Percentiles rank a stretch among this genome's conserved stretches.
Conservation (phyloP, 1,140 invertebrate genomes). For the Drosophila parabipectinata region DNA sequence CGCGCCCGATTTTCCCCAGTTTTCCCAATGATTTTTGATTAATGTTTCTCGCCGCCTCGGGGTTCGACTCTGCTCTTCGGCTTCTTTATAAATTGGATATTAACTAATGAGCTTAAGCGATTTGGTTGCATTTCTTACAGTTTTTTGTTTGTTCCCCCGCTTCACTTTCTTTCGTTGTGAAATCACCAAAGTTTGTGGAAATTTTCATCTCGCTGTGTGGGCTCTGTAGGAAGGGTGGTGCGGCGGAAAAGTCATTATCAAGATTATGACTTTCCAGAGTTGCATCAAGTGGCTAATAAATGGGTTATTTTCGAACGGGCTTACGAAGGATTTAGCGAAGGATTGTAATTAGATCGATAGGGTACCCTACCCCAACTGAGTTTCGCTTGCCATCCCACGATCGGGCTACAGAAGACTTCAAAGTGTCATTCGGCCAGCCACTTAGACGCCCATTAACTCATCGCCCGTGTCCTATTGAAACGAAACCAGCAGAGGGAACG, state of each 20-base stretch:
- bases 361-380: constrained; percentile 55
- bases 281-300: constrained; percentile 15
- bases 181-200: constrained; percentile 49
- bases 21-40: constrained; percentile 62
- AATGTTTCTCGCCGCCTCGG: constrained; percentile 47
- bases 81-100: constrained; percentile 78
- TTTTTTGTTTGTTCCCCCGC: not conserved
- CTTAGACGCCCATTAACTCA: constrained; percentile 47
- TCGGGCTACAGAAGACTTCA: constrained; percentile 24
- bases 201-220: constrained; percentile 50
- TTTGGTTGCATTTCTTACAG: constrained; percentile 38
- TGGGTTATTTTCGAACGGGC: not conserved
- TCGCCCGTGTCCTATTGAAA: constrained; percentile 22
- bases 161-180: constrained; percentile 31
- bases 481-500: constrained; percentile 21
- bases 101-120: constrained; percentile 81
- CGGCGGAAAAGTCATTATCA: constrained; percentile 47
- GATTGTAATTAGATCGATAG: constrained; percentile 6
- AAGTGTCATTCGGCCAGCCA: constrained; percentile 45
- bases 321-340: too few species aligned
- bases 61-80: constrained; percentile 28
- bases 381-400: constrained; percentile 50
- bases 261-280: constrained; percentile 11
- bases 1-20: constrained; percentile 1
- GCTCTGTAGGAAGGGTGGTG: constrained; percentile 38